phyloP scores from a whole-genome alignment of 64 coral and sea anemone genomes.

The Actinia equina region DNA sequence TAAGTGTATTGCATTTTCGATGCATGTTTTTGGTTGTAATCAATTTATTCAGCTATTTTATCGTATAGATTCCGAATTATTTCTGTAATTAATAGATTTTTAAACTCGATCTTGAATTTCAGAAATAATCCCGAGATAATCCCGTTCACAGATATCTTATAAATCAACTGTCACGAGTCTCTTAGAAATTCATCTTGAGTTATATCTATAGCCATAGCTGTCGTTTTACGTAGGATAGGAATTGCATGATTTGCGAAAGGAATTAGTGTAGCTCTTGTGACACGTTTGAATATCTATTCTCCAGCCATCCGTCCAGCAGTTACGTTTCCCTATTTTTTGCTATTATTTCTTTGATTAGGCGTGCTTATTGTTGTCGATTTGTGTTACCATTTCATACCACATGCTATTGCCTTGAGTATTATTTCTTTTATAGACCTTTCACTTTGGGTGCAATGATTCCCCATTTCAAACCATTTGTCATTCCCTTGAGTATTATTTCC shows the following conservation, averaged over 20 bases:
- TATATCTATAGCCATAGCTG: background rate
- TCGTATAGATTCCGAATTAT: background rate
- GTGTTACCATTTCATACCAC: too few species aligned
- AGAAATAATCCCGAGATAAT: background rate
- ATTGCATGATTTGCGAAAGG: background rate
- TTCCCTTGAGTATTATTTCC: too few species aligned
- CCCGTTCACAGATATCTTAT: background rate
- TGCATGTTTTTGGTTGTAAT: background rate
- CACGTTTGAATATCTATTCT: background rate
- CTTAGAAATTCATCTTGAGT: background rate
- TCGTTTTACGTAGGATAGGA: background rate
- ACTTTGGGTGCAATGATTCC: too few species aligned
- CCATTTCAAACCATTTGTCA: too few species aligned
- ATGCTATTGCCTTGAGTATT: too few species aligned
- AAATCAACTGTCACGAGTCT: background rate
- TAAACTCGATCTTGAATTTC: background rate
- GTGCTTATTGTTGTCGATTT: too few species aligned
- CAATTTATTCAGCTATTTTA: background rate
- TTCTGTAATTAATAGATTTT: background rate
- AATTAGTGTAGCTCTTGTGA: background rate
- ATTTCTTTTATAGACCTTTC: too few species aligned
- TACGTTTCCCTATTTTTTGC: too few species aligned
- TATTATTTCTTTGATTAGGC: too few species aligned
- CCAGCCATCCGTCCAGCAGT: too few species aligned
- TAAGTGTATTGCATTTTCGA: too few species aligned